Evolutionary conservation across 2,888 invertebrate genomes (phyloP).

Genomic region (Mamestra brassicae): DNA sequence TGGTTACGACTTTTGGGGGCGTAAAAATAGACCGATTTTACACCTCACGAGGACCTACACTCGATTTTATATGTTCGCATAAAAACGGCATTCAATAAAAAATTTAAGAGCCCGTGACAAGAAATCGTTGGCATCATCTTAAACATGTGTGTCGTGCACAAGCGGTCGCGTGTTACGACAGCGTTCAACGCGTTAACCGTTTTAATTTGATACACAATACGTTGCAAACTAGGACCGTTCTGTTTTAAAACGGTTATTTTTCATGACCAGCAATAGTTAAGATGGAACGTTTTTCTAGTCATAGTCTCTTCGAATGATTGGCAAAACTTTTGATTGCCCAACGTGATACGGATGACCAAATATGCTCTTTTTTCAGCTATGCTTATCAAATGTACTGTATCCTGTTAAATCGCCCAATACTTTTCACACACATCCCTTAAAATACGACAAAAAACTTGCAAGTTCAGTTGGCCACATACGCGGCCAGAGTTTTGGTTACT

Average conservation of each 20-base stretch:
- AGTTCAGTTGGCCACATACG: constrained; percentile 61
- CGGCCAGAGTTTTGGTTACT: constrained; percentile 70
- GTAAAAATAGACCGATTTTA: constrained; percentile 88
- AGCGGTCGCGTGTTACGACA: constrained; percentile 41
- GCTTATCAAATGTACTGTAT: no score
- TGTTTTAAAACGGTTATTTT: constrained; percentile 3
- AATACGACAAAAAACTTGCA: constrained; percentile 60
- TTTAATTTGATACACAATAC: constrained; percentile 20
- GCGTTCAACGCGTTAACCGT: background rate
- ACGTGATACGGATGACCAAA: no score
- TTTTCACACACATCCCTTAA: constrained; percentile 40
- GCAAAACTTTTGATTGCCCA: no score
- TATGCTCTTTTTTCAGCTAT: no score
- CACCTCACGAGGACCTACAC: constrained; percentile 83
- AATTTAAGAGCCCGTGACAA: constrained; percentile 82
- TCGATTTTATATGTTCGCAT: constrained; percentile 84
- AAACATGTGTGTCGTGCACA: constrained; percentile 45
- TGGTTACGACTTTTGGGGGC: constrained; percentile 81
- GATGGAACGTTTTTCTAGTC: background rate
- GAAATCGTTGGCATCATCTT: constrained; percentile 75
- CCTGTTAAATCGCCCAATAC: constrained; percentile 5
- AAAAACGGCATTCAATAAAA: constrained; percentile 86
- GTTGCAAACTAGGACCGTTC: background rate
- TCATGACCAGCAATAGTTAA: background rate
- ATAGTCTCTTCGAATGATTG: background rate